A percentile compares a stretch with the other conserved stretches of the same genome.
These are phyloP conservation scores for Petrocephalus sullivani DNA, from an alignment of 2,797 vertebrate species.

Conservation along the genomic window DNA sequence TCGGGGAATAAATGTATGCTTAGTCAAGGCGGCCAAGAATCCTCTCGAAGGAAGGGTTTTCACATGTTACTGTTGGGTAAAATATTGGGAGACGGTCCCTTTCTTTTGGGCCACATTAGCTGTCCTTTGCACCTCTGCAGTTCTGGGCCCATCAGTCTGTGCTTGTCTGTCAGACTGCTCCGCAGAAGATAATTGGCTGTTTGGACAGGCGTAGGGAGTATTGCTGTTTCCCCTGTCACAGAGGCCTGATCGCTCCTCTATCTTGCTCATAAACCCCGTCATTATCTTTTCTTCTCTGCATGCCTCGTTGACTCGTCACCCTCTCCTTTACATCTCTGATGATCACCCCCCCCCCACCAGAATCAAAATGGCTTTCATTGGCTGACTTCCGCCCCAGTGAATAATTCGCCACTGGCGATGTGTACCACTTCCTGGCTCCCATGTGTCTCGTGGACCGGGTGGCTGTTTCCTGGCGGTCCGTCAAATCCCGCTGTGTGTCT, in stretches of 20 bases:
- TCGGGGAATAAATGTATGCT: neutral
- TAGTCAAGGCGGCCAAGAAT: neutral
- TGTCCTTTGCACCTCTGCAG: neutral
- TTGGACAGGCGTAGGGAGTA: neutral
- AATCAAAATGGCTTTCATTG: neutral
- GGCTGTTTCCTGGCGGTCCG: neutral
- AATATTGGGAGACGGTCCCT: neutral
- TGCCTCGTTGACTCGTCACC: neutral
- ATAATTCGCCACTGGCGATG: conserved; percentile 55
- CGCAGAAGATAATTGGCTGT: neutral
- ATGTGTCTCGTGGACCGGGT: neutral
- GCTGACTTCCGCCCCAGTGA: conserved; percentile 55
- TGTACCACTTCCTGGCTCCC: neutral
- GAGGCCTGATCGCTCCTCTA: neutral
- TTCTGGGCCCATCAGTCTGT: neutral
- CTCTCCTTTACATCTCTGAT: neutral
- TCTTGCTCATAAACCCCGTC: neutral
- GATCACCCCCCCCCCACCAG: neutral
- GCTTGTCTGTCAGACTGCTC: neutral
- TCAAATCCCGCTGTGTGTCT: neutral
- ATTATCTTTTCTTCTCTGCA: neutral
- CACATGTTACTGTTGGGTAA: neutral
- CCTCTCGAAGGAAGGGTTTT: neutral
- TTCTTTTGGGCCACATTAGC: neutral
- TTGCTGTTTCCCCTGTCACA: neutral